These are phyloP conservation scores for Adelphocoris suturalis DNA, from an alignment of 2,888 invertebrate species.

Conservation along the genomic window DNA sequence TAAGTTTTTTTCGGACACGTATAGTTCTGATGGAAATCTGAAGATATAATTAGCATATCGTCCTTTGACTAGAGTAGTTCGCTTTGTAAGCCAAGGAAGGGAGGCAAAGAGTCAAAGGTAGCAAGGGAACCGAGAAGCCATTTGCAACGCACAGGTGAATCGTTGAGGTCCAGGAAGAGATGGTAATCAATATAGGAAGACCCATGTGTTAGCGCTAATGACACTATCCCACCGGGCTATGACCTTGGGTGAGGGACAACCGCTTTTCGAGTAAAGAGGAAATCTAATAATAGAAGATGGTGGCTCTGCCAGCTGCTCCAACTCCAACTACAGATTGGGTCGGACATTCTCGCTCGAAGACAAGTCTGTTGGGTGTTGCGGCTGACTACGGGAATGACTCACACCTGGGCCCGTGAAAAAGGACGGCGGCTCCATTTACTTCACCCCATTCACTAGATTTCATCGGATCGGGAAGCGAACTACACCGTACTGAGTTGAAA, in stretches of 20 bases:
- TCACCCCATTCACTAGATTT: not conserved
- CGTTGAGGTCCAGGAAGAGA: not conserved
- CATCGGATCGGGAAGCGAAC: not conserved
- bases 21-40: no score
- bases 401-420: slow-evolving; percentile 39
- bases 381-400: slow-evolving; percentile 46
- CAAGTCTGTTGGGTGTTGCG: slow-evolving; percentile 24
- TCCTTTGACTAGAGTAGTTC: no score
- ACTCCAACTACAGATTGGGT: slow-evolving; percentile 46
- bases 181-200: slow-evolving; percentile 30
- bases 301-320: slow-evolving; percentile 45
- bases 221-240: slow-evolving; percentile 43
- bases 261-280: slow-evolving; percentile 38
- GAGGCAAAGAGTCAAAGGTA: no score
- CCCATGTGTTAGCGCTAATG: slow-evolving; percentile 53
- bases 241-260: slow-evolving; percentile 51
- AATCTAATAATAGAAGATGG: slow-evolving; percentile 51
- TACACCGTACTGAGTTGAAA: no score
- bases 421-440: not conserved
- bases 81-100: no score
- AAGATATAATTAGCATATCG: no score
- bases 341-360: slow-evolving; percentile 40
- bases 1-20: no score
- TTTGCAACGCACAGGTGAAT: not conserved
- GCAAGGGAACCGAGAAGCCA: not conserved